Evolutionary conservation across 2,888 invertebrate genomes (phyloP).

Genomic region (Trachelus iudaicus): DNA sequence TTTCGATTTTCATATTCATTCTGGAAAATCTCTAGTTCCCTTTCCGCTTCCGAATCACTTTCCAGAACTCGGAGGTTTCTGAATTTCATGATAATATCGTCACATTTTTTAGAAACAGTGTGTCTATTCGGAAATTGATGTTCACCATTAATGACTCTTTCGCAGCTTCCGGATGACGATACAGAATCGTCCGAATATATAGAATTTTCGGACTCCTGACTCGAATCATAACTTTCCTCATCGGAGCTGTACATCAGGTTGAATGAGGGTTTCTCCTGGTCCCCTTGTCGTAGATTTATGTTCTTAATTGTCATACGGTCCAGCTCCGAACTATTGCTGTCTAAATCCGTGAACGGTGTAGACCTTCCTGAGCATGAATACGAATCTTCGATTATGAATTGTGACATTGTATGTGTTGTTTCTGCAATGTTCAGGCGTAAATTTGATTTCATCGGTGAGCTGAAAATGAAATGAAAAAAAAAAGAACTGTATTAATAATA

Average conservation of each 20-base stretch:
- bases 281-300: background rate
- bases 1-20: background rate
- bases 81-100: constrained; percentile 42
- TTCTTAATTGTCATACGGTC: background rate
- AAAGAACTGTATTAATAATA: background rate
- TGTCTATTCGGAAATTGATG: background rate
- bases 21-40: background rate
- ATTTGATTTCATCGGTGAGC: background rate
- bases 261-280: background rate
- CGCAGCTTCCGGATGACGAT: background rate
- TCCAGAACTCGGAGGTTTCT: constrained; percentile 27
- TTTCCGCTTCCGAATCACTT: constrained; percentile 9
- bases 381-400: background rate
- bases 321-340: background rate
- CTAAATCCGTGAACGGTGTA: background rate
- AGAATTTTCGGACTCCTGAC: background rate
- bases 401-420: background rate
- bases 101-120: constrained; percentile 21
- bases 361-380: background rate
- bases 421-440: background rate
- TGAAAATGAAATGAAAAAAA: background rate
- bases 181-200: background rate
- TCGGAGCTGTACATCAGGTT: background rate
- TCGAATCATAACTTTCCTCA: background rate
- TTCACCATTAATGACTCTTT: background rate